Evolutionary conservation across 2,888 invertebrate genomes (phyloP), one percentile per base, ranked within the genome.

Genomic region (Eurytoma californica): DNA sequence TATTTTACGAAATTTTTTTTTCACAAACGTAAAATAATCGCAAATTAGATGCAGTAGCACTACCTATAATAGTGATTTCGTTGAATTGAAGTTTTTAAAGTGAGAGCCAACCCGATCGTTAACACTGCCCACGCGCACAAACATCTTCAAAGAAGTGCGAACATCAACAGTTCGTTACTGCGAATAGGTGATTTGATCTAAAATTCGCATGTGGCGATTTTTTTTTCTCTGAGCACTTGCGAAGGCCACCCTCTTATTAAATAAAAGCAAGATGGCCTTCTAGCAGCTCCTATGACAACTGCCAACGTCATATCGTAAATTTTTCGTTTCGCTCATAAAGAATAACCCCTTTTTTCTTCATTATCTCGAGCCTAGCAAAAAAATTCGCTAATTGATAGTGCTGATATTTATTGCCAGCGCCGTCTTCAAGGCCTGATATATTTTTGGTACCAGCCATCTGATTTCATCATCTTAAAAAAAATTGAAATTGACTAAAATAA

Each of bases 171-270:
- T 30, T 9, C 9, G 39, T n/a, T 4, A 16, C 51, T 18, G 1
- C 24, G 24, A 30, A 57, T 65, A 60, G 73, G 74, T 58, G 63
- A 65, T 14, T 28, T 39, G 57, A 79, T 63, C 61, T 69, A 51
- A 72, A 81, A 76, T 76, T 72, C 67, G 67, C 72, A 70, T 77
- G 73, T 66, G 66, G 20, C 53, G n/a, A 68, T 82, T 80, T 81
- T 39, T 39, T 82, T 78, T 58, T 28, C 77, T 65, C 61, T 20
- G 73, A 70, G 63, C 53, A 14, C 57, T 39, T 30, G 60, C 63
- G 79, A 82, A 82, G 81, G 81, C 63, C 81, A 51, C 28, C 65
- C 53, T 28, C 49, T 70, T 20, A 51, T n/a, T 80, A 61, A 76
- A 78, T 80, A 69, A 69, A 73, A 58, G 70, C 61, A 53, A 61